phyloP scores from a whole-genome alignment of 2,888 invertebrate genomes.

The Erebia epiphron region DNA sequence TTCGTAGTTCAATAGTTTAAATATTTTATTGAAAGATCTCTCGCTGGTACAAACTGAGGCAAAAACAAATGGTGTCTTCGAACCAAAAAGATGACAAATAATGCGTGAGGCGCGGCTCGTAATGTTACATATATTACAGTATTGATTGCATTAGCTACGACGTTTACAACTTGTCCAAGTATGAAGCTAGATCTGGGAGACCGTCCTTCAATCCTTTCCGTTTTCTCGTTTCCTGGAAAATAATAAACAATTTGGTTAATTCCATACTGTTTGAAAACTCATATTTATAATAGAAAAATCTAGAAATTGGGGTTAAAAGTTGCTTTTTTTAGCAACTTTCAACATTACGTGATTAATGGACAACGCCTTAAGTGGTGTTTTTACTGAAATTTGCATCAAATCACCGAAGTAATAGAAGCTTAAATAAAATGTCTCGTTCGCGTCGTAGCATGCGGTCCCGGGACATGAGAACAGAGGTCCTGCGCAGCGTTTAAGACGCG shows the following conservation, averaged over 20 bases:
- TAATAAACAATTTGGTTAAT: constrained; percentile 35
- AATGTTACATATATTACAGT: constrained; percentile 78
- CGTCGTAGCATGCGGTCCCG: constrained; percentile 85
- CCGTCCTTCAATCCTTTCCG: constrained; percentile 99
- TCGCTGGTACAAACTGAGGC: constrained; percentile 25
- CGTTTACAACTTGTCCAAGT: constrained; percentile 99
- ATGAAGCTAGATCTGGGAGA: constrained; percentile 96
- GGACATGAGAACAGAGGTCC: constrained; percentile 93
- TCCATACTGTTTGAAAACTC: not conserved
- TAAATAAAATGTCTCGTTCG: constrained; percentile 64
- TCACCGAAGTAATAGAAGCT: too few relatives aligned
- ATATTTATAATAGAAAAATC: not conserved
- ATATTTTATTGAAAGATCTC: constrained; percentile 56
- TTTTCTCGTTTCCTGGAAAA: constrained; percentile 94
- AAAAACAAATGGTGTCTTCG: constrained; percentile 40
- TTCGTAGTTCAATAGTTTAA: constrained; percentile 64
- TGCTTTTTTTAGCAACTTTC: too few relatives aligned
- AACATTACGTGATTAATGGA: too few relatives aligned
- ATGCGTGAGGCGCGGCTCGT: constrained; percentile 66
- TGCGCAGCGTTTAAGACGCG: constrained; percentile 86
- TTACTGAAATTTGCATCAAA: too few relatives aligned
- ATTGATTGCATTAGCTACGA: constrained; percentile 73
- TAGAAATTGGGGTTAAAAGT: too few relatives aligned
- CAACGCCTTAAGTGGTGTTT: too few relatives aligned
- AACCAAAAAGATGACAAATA: constrained; percentile 54